Percentiles rank a stretch among this genome's conserved stretches.
Conservation (phyloP, 2,113 vertebrate genomes). For the Aepyceros melampus region DNA sequence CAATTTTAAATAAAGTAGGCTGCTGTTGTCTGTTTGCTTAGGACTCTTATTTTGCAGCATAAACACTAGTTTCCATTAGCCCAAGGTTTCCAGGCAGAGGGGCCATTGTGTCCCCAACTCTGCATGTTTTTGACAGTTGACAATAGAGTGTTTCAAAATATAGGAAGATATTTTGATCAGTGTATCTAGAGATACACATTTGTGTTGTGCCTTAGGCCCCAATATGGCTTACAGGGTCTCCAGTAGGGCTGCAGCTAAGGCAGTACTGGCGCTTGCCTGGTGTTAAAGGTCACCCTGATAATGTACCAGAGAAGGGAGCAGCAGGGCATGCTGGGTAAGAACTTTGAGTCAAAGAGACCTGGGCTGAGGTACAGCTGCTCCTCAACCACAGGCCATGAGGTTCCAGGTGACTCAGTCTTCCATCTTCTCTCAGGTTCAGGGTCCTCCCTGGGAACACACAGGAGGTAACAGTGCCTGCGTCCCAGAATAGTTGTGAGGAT, state of each 20-base stretch:
- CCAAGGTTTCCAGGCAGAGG: neutral
- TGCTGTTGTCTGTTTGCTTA: neutral
- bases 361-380: neutral
- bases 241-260: neutral
- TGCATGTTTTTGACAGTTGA: neutral
- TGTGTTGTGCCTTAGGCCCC: neutral
- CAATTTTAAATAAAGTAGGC: neutral
- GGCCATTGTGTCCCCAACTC: accelerated
- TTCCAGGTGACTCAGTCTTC: neutral
- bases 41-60: neutral
- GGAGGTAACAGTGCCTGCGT: neutral
- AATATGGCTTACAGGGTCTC: neutral
- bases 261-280: accelerated
- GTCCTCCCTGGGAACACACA: neutral
- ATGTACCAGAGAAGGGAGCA: neutral
- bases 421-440: neutral
- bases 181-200: neutral
- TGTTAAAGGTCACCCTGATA: neutral
- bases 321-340: neutral
- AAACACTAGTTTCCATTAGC: neutral
- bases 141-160: neutral
- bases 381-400: neutral
- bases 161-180: neutral
- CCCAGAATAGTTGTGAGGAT: neutral
- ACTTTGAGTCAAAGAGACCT: neutral